Evolutionary conservation across 2,888 invertebrate species (phyloP).

Genomic region (Callosobruchus maculatus): DNA sequence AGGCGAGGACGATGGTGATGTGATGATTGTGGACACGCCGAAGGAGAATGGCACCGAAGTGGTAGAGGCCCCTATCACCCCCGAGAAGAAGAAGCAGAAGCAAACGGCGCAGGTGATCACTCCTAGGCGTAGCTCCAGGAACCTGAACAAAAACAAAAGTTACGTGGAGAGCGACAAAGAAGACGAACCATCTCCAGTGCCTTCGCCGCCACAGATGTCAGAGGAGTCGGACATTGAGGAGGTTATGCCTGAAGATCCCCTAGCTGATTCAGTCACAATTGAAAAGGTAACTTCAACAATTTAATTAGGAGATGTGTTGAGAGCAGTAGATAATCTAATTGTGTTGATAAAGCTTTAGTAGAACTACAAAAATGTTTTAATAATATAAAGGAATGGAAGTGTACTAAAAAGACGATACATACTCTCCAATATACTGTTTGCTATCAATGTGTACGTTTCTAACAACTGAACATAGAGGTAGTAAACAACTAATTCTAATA

Average conservation of each 20-base stretch:
- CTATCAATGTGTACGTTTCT: too few species aligned
- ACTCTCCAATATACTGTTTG: too few species aligned
- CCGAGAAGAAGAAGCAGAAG: slow-evolving; percentile 45
- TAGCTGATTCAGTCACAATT: slow-evolving; percentile 42
- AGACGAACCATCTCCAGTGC: slow-evolving; percentile 22
- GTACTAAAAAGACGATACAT: too few species aligned
- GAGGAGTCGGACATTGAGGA: slow-evolving; percentile 64
- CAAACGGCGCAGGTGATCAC: slow-evolving; percentile 22
- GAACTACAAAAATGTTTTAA: too few species aligned
- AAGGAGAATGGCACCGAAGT: slow-evolving; percentile 38
- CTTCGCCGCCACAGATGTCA: slow-evolving; percentile 14
- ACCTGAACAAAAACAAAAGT: slow-evolving; percentile 56
- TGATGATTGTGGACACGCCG: slow-evolving; percentile 41
- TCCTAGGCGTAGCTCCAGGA: slow-evolving; percentile 53
- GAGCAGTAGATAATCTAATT: too few species aligned
- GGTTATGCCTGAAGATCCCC: slow-evolving; percentile 57
- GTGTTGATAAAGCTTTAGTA: too few species aligned
- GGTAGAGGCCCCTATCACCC: slow-evolving; percentile 38
- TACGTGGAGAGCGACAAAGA: slow-evolving; percentile 38
- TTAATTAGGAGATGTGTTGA: too few species aligned
- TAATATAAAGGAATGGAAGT: too few species aligned
- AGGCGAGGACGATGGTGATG: slow-evolving; percentile 34
- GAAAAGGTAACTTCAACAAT: slow-evolving; percentile 15
- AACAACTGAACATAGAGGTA: too few species aligned
- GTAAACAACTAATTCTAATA: too few species aligned